phyloP scores from a whole-genome alignment of 2,113 vertebrate genomes.

The Hydrolagus affinis region DNA sequence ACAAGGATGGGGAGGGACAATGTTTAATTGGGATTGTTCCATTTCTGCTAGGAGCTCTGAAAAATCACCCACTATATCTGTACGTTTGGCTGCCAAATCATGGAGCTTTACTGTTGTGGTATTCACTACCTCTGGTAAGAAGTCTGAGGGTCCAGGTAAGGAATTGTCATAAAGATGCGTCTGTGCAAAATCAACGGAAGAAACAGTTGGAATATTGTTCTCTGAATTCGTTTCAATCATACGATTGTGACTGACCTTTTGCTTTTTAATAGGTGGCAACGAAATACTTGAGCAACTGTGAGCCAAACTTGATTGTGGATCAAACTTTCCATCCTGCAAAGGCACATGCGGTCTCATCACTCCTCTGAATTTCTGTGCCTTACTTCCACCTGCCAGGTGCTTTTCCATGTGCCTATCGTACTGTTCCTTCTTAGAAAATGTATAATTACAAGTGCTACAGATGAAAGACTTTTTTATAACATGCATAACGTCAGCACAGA shows the following conservation, averaged over 20 bases:
- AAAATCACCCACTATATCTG: conserved; percentile 56
- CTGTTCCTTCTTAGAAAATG: conserved; percentile 94
- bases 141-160: conserved; percentile 45
- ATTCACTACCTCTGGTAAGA: conserved; percentile 41
- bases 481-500: conserved; percentile 90
- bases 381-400: conserved; percentile 69
- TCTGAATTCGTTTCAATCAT: conserved; percentile 54
- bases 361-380: conserved; percentile 78
- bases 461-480: conserved; percentile 93
- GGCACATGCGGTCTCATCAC: conserved; percentile 67
- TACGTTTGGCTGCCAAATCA: conserved; percentile 55
- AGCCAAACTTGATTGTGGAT: conserved; percentile 39
- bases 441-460: conserved; percentile 97
- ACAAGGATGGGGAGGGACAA: conserved; percentile 45
- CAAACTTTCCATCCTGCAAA: conserved; percentile 55
- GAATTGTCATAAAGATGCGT: conserved; percentile 42
- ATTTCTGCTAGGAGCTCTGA: conserved; percentile 50
- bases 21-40: conserved; percentile 45
- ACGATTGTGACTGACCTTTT: conserved; percentile 48
- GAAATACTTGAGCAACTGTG: conserved; percentile 3
- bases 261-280: conserved; percentile 61
- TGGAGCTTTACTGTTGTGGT: conserved; percentile 39
- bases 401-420: conserved; percentile 97
- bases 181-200: conserved; percentile 41
- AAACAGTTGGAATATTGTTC: conserved; percentile 45